phyloP scores from a whole-genome alignment of 2,797 vertebrate species.

The Gallinago stenura region DNA sequence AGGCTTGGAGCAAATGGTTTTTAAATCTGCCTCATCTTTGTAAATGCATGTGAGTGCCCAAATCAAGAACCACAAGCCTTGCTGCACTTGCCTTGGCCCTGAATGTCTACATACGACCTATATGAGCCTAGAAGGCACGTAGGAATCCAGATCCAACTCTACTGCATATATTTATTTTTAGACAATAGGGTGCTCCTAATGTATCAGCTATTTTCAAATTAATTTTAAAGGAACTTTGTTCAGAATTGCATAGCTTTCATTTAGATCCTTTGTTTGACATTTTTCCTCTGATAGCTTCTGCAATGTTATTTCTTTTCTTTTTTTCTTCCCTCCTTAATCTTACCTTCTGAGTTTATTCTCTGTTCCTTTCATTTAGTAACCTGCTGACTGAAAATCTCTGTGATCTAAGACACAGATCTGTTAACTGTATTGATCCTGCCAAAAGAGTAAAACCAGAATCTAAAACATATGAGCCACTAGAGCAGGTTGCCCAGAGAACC shows the following conservation, averaged over 20 bases:
- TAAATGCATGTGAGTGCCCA: neutral
- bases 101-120: neutral
- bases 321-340: neutral
- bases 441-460: neutral
- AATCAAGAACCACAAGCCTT: neutral
- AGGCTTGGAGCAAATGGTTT: neutral
- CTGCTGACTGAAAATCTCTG: neutral
- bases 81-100: neutral
- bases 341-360: neutral
- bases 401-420: neutral
- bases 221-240: neutral
- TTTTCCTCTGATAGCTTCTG: neutral
- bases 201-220: neutral
- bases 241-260: neutral
- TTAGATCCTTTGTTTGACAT: neutral
- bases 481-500: neutral
- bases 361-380: neutral
- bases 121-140: neutral
- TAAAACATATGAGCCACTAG: neutral
- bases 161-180: neutral
- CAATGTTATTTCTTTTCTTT: neutral
- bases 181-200: neutral
- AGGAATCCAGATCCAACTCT: neutral
- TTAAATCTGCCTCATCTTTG: neutral
- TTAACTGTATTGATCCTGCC: neutral